Conservation (phyloP, 1,140 invertebrate genomes). For the Panulirus ornatus region DNA sequence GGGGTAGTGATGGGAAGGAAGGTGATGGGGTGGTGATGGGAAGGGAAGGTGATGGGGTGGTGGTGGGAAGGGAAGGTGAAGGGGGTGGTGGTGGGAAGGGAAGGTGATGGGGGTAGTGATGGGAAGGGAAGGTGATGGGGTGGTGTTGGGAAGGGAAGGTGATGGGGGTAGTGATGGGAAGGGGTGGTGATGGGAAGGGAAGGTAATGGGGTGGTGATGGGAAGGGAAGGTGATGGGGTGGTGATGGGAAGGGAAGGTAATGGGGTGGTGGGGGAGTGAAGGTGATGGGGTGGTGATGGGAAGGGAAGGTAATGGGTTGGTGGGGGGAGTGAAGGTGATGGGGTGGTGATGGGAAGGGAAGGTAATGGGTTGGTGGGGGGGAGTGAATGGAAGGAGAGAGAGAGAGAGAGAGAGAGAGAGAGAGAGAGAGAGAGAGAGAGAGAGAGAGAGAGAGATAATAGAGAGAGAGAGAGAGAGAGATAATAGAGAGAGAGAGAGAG, state of each 20-base stretch:
- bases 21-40: too few species aligned
- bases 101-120: too few species aligned
- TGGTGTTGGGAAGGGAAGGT: too few species aligned
- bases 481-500: background rate
- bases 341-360: background rate
- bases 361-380: background rate
- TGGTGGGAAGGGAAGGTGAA: too few species aligned
- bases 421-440: background rate
- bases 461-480: background rate
- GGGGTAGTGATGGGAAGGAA: too few species aligned
- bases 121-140: too few species aligned
- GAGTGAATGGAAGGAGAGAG: background rate
- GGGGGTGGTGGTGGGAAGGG: too few species aligned
- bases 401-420: background rate
- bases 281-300: background rate
- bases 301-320: background rate
- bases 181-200: constrained; percentile 17
- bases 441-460: background rate
- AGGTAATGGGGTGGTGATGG: background rate
- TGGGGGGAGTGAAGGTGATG: background rate
- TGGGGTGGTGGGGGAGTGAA: background rate
- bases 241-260: constrained; percentile 12
- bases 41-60: too few species aligned
- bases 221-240: background rate
- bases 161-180: too few species aligned